These are phyloP conservation scores for Rhinichthys klamathensis DNA, from an alignment of 2,113 vertebrate species.

Conservation along the genomic window DNA sequence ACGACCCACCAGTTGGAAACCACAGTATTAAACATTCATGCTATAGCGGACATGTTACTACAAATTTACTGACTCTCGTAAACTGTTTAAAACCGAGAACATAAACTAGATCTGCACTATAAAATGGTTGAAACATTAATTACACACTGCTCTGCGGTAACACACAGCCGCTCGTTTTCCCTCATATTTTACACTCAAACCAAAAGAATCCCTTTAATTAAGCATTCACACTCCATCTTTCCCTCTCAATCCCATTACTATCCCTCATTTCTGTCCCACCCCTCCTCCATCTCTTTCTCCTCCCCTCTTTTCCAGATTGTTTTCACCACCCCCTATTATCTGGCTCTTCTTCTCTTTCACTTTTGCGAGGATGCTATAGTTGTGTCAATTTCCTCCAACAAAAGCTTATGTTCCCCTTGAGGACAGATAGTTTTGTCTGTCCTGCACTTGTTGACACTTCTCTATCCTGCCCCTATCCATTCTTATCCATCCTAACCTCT, in stretches of 20 bases:
- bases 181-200: not conserved
- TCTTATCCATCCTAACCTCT: conserved; percentile 46
- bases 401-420: conserved; percentile 64
- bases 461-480: conserved; percentile 52
- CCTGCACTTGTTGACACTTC: conserved; percentile 65
- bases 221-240: conserved; percentile 3
- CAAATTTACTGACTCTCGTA: not conserved
- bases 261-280: conserved; percentile 50
- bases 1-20: not conserved
- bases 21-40: not conserved
- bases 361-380: conserved; percentile 57
- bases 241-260: conserved; percentile 20
- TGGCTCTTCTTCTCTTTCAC: conserved; percentile 51
- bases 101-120: not conserved
- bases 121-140: not conserved
- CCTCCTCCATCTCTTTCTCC: conserved; percentile 37
- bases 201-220: not conserved
- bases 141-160: not conserved
- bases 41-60: not conserved
- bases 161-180: not conserved
- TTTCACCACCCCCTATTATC: conserved; percentile 63
- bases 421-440: conserved; percentile 75
- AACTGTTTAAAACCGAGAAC: not conserved
- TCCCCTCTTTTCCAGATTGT: conserved; percentile 52
- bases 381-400: conserved; percentile 72